A percentile compares a stretch with the other conserved stretches of the same genome.
Evolutionary conservation across 2,113 vertebrate species (phyloP).

Genomic region (Alligator sinensis): DNA sequence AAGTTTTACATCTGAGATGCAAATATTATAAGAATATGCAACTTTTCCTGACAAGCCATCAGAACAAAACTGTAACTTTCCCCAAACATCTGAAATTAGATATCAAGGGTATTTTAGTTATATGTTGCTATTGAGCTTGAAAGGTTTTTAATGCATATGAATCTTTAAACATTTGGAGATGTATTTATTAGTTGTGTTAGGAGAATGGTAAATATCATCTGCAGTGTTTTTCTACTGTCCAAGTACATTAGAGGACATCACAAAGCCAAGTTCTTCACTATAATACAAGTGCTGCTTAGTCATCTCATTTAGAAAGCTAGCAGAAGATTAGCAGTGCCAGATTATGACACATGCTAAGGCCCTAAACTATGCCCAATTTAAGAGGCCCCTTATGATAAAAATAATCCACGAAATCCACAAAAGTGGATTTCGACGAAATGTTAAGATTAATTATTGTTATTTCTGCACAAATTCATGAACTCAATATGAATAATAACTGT

Average conservation of each 20-base stretch:
- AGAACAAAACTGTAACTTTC: background rate
- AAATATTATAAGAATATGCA: slow-evolving; percentile 34
- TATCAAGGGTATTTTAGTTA: background rate
- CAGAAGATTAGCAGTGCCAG: background rate
- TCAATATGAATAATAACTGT: too few species aligned
- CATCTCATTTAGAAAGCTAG: background rate
- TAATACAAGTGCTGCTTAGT: background rate
- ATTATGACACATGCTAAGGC: background rate
- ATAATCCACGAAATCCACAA: too few species aligned
- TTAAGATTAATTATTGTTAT: too few species aligned
- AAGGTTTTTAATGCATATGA: background rate
- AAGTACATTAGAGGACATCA: background rate
- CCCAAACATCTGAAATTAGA: background rate
- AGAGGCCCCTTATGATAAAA: too few species aligned
- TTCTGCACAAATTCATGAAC: too few species aligned
- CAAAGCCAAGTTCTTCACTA: background rate
- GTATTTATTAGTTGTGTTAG: fast-evolving
- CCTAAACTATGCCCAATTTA: too few species aligned
- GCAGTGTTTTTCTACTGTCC: background rate
- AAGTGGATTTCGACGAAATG: too few species aligned
- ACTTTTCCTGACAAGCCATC: slow-evolving; percentile 10
- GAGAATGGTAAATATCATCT: background rate
- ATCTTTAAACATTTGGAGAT: background rate
- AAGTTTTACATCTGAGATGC: slow-evolving; percentile 18
- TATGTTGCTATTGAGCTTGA: background rate